Conservation (phyloP, 2,888 invertebrate species). For the Ectropis crepuscularia region DNA sequence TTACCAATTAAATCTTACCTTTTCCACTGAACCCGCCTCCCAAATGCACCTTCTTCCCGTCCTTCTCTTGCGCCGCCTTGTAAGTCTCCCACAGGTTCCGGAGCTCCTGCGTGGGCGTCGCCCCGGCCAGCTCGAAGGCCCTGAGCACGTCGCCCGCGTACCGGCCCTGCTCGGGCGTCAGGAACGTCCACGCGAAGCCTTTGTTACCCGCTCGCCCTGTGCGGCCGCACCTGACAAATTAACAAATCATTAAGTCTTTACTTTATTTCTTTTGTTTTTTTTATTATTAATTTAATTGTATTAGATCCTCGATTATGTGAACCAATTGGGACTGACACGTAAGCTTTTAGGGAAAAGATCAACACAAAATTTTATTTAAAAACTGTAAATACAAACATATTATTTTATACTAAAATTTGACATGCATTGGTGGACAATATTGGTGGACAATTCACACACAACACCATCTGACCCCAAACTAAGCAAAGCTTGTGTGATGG, state of each 20-base stretch:
- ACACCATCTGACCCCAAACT: no score
- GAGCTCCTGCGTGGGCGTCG: conserved; percentile 91
- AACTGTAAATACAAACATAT: no score
- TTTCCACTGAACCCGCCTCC: conserved; percentile 98
- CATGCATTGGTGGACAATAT: no score
- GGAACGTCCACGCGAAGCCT: conserved; percentile 98
- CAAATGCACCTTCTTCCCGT: conserved; percentile 95
- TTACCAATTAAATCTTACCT: conserved; percentile 65
- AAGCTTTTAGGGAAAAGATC: no score
- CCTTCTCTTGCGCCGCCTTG: conserved; percentile 94
- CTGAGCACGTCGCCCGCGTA: conserved; percentile 97
- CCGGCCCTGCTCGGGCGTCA: conserved; percentile 96
- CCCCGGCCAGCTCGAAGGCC: conserved; percentile 94
- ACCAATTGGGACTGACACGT: no score
- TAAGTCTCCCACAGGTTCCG: conserved; percentile 94
- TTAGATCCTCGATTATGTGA: no score
- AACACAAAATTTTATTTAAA: no score
- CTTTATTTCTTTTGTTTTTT: background rate
- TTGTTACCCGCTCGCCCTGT: conserved; percentile 97
- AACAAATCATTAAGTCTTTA: background rate
- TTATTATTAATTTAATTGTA: no score
- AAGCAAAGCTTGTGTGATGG: no score
- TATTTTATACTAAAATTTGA: no score
- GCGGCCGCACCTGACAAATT: conserved; percentile 90
- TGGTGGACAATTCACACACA: no score